phyloP scores from a whole-genome alignment of 2,113 vertebrate species.

The Coregonus clupeaformis region DNA sequence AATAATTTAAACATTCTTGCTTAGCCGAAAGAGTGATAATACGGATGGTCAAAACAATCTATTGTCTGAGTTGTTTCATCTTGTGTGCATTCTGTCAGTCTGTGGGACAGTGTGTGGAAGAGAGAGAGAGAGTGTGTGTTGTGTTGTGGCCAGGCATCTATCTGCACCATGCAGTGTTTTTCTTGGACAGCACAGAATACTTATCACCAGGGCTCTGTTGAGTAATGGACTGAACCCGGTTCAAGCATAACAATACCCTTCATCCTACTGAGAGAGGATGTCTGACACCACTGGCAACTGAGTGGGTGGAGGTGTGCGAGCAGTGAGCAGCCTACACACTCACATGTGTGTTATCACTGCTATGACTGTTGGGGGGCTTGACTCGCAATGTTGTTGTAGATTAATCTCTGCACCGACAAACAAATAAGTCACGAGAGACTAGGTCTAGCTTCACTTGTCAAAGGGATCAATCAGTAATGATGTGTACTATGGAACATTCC shows the following conservation, averaged over 20 bases:
- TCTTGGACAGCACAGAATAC: conserved; percentile 21
- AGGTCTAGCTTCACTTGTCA: no score
- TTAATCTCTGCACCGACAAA: no score
- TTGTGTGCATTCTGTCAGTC: no score
- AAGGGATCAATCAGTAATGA: no score
- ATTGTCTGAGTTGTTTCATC: neutral
- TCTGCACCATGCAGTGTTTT: conserved; percentile 30
- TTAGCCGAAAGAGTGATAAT: neutral
- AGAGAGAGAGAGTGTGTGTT: neutral
- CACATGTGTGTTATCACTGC: no score
- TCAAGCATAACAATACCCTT: conserved; percentile 43
- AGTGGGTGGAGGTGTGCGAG: neutral
- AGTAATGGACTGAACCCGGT: conserved; percentile 35
- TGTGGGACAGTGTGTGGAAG: neutral
- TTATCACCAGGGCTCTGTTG: conserved; percentile 26
- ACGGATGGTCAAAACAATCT: neutral
- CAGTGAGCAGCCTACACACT: neutral
- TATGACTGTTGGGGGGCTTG: no score
- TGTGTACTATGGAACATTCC: no score
- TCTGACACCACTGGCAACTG: conserved; percentile 18
- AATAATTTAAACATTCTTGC: neutral
- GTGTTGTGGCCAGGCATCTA: conserved; percentile 18
- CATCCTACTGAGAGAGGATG: conserved; percentile 33
- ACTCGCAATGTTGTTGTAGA: no score
- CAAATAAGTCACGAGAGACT: no score